Percentiles rank a stretch among this genome's conserved stretches.
Evolutionary conservation across 2,113 vertebrate genomes (phyloP).

Genomic region (Ictalurus punctatus): DNA sequence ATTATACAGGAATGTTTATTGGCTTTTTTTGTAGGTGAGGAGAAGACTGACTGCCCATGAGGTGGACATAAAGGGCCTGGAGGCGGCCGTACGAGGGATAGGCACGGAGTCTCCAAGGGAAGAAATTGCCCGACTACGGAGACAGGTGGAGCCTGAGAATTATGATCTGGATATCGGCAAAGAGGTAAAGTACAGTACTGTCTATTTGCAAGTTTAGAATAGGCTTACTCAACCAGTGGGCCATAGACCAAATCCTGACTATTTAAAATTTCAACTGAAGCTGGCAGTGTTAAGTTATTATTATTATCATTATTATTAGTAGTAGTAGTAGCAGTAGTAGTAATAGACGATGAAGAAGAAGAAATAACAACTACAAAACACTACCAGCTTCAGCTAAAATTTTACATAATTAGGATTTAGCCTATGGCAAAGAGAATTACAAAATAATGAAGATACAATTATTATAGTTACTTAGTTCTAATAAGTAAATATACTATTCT

Average conservation of each 20-base stretch:
- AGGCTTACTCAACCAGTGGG: not conserved
- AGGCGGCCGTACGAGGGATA: conserved; percentile 81
- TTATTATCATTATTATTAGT: not conserved
- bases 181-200: conserved; percentile 71
- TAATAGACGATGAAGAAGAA: not conserved
- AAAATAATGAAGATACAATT: not conserved
- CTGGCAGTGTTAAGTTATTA: not conserved
- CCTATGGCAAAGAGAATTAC: not conserved
- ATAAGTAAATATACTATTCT: not conserved
- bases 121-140: conserved; percentile 89
- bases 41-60: conserved; percentile 90
- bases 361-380: not conserved
- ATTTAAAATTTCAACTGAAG: not conserved
- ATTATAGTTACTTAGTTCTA: not conserved
- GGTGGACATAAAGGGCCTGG: conserved; percentile 92
- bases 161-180: conserved; percentile 79
- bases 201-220: not conserved
- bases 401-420: not conserved
- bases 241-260: not conserved
- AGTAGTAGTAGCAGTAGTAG: too few relatives aligned
- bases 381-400: not conserved
- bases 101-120: conserved; percentile 87
- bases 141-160: conserved; percentile 81
- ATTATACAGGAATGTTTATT: not conserved
- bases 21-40: conserved; percentile 74